phyloP scores from a whole-genome alignment of 2,888 invertebrate species.

The Acrobasis consociella region DNA sequence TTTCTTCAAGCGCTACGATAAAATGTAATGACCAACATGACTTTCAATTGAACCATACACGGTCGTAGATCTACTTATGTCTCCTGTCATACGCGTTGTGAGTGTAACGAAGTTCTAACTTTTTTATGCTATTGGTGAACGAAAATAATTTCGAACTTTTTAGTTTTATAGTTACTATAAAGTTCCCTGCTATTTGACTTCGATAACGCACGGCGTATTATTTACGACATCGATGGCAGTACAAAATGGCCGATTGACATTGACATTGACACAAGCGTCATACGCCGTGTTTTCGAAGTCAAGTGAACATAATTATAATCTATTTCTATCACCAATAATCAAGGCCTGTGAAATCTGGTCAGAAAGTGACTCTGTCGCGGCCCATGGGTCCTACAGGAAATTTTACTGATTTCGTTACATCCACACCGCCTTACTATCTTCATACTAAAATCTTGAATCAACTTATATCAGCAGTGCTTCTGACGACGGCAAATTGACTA shows the following conservation, averaged over 20 bases:
- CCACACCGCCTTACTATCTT: neutral
- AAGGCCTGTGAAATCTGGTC: too few species aligned
- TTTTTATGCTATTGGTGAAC: constrained; percentile 5
- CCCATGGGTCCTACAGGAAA: neutral
- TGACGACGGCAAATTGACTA: constrained; percentile 15
- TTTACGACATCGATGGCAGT: too few species aligned
- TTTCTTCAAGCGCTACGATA: neutral
- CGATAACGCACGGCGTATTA: too few species aligned
- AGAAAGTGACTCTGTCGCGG: too few species aligned
- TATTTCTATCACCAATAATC: too few species aligned
- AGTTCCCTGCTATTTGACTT: neutral
- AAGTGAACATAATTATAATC: too few species aligned
- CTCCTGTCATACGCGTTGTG: neutral
- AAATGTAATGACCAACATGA: neutral
- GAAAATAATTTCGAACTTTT: neutral
- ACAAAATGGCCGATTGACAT: too few species aligned
- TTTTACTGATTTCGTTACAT: neutral
- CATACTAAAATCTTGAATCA: too few species aligned
- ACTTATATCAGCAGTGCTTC: constrained; percentile 1
- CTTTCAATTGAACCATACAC: neutral
- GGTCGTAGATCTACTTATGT: neutral
- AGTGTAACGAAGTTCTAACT: neutral
- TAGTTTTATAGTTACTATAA: neutral
- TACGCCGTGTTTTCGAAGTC: too few species aligned
- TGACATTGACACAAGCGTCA: too few species aligned